phyloP scores from a whole-genome alignment of 1,140 invertebrate genomes.

The Heliconius hewitsoni region DNA sequence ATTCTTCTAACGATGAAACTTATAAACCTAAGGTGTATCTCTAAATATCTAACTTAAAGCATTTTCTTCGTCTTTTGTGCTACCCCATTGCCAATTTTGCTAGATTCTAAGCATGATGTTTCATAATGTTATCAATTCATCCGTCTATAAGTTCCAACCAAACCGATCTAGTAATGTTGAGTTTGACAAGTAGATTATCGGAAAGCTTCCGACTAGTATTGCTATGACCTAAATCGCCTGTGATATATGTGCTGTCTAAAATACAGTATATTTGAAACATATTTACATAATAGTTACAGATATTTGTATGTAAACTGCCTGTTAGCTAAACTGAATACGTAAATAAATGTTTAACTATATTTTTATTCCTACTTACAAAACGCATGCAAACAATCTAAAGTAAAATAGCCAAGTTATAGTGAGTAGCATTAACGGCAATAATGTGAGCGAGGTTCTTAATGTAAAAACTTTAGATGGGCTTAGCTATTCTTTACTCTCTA shows the following conservation, averaged over 20 bases:
- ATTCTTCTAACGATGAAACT: too few species aligned
- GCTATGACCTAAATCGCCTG: conserved; percentile 58
- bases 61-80: too few species aligned
- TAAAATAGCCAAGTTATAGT: not conserved
- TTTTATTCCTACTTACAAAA: not conserved
- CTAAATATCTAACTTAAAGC: too few species aligned
- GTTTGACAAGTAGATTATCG: conserved; percentile 65
- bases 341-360: not conserved
- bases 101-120: not conserved
- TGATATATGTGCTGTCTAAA: conserved; percentile 35
- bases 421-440: not conserved
- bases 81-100: not conserved
- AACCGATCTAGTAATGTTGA: conserved; percentile 42
- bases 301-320: not conserved
- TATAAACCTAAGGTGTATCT: too few species aligned
- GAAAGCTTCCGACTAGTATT: conserved; percentile 54
- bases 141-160: conserved; percentile 28
- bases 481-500: not conserved
- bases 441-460: not conserved
- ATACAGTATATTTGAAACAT: conserved; percentile 10
- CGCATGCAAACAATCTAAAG: not conserved
- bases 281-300: conserved; percentile 11
- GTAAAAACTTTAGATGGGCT: not conserved
- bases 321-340: not conserved
- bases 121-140: conserved; percentile 25